Conservation (phyloP, 2,888 invertebrate species). For the Hydriomena furcata region DNA sequence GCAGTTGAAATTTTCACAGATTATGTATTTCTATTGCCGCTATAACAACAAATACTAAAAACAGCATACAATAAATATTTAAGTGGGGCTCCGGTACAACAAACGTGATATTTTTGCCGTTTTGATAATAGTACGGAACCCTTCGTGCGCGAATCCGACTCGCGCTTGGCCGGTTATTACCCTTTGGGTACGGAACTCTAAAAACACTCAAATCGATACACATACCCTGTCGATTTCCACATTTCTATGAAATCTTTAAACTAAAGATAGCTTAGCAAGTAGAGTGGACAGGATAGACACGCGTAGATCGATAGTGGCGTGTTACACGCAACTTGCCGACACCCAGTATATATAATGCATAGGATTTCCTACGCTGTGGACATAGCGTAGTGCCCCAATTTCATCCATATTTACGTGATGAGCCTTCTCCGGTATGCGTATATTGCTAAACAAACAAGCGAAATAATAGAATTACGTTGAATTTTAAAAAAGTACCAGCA, state of each 20-base stretch:
- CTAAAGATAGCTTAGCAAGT: slow-evolving; percentile 14
- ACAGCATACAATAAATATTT: no score
- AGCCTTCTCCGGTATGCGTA: not conserved
- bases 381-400: slow-evolving; percentile 8
- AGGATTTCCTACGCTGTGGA: slow-evolving; percentile 13
- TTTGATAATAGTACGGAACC: no score
- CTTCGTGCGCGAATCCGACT: no score
- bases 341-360: slow-evolving; percentile 15
- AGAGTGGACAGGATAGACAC: slow-evolving; percentile 25
- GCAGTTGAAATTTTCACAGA: no score
- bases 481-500: no score
- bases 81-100: no score
- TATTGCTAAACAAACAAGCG: not conserved
- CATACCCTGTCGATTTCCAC: slow-evolving; percentile 8
- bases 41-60: no score
- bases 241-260: slow-evolving; percentile 15
- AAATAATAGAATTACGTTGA: not conserved
- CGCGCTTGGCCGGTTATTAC: no score
- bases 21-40: no score
- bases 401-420: slow-evolving; percentile 1
- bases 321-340: slow-evolving; percentile 28
- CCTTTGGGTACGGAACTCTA: no score
- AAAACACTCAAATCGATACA: not conserved
- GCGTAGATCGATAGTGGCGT: slow-evolving; percentile 33
- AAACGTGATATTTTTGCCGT: no score